Conservation (phyloP, 2,888 invertebrate species). For the Myopa tessellatipennis region DNA sequence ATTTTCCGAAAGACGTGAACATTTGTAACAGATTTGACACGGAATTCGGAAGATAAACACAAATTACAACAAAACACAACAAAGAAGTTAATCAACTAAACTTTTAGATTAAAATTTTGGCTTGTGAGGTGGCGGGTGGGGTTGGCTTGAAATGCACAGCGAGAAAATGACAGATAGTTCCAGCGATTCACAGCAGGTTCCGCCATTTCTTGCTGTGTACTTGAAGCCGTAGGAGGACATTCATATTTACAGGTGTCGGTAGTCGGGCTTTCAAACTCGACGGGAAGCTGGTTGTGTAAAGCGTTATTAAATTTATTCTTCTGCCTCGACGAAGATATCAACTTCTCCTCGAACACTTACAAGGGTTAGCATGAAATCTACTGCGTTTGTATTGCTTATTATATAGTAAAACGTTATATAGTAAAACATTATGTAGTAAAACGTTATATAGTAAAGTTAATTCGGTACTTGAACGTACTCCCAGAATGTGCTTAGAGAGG, state of each 20-base stretch:
- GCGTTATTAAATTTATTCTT: neutral
- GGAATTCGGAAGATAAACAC: neutral
- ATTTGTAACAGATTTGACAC: neutral
- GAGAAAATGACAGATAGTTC: neutral
- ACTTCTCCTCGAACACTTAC: neutral
- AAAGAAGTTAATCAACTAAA: neutral
- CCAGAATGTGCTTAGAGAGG: neutral
- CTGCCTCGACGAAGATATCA: neutral
- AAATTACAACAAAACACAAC: constrained; percentile 9
- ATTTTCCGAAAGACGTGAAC: neutral
- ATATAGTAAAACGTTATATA: too few species aligned
- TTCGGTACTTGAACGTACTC: neutral
- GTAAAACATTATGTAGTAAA: too few species aligned
- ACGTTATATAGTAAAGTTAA: too few species aligned
- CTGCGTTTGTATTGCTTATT: neutral
- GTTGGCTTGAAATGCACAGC: neutral
- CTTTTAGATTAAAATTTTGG: too few species aligned
- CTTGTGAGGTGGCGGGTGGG: neutral
- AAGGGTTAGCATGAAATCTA: neutral
- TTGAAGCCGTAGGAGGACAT: neutral
- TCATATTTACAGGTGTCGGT: constrained; percentile 1
- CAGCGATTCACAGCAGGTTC: neutral
- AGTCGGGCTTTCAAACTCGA: neutral
- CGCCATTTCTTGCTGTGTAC: neutral
- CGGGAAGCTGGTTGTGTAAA: neutral